Percentiles rank a stretch among this genome's conserved stretches.
Conservation (phyloP, 23 tunicate species). For the Phallusia fumigata region DNA sequence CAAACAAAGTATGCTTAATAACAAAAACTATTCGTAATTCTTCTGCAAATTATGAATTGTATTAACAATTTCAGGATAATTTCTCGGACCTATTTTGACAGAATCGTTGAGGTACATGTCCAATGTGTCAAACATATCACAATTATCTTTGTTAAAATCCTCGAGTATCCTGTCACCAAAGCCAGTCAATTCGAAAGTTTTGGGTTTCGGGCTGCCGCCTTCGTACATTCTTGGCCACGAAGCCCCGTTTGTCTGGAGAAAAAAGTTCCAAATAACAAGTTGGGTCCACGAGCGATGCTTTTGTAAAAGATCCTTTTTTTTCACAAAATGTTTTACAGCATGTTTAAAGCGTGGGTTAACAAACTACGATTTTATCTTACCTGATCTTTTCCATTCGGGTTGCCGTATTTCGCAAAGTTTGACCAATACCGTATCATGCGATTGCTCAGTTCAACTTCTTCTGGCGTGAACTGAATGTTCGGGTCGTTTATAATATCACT, state of each 20-base stretch:
- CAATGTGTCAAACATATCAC: background rate
- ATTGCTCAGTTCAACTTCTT: slow-evolving; percentile 41
- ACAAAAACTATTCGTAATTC: too few relatives aligned
- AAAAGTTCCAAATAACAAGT: too few relatives aligned
- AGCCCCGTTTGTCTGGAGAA: too few relatives aligned
- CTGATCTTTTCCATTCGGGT: slow-evolving; percentile 42
- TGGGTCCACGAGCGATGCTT: too few relatives aligned
- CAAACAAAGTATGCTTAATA: too few relatives aligned
- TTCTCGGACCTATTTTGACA: slow-evolving; percentile 1
- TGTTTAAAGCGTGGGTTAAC: too few relatives aligned
- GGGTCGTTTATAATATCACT: slow-evolving; percentile 46
- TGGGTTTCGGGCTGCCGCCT: background rate
- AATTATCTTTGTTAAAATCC: background rate
- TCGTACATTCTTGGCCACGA: background rate
- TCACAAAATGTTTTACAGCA: too few relatives aligned
- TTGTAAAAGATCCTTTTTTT: too few relatives aligned
- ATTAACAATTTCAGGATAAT: background rate
- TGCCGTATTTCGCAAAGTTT: slow-evolving; percentile 73
- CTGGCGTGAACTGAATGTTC: slow-evolving; percentile 28
- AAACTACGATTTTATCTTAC: background rate
- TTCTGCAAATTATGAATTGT: too few relatives aligned
- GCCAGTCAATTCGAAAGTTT: background rate
- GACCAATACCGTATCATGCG: slow-evolving; percentile 55
- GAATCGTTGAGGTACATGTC: slow-evolving; percentile 4
- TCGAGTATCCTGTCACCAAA: background rate